phyloP scores from a whole-genome alignment of 2,888 invertebrate species.

The Epirrita christyi region DNA sequence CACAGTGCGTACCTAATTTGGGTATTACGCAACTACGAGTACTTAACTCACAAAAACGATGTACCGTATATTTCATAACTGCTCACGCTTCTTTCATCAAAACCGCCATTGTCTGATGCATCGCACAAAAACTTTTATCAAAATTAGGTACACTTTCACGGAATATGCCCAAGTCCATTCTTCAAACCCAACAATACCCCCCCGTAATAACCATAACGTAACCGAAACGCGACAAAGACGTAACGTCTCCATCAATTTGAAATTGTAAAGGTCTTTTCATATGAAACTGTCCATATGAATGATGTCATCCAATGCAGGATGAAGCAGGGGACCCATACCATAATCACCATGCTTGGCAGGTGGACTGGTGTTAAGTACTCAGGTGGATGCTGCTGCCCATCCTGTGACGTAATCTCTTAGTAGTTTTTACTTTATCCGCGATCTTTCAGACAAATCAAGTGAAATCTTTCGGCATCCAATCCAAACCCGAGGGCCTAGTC shows the following conservation, averaged over 20 bases:
- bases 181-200: slow-evolving; percentile 32
- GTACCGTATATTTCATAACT: slow-evolving; percentile 28
- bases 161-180: slow-evolving; percentile 32
- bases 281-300: slow-evolving; percentile 37
- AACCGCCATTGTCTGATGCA: slow-evolving; percentile 31
- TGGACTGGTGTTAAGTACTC: no score
- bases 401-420: no score
- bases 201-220: slow-evolving; percentile 48
- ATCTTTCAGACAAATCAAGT: no score
- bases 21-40: slow-evolving; percentile 27
- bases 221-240: slow-evolving; percentile 40
- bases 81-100: slow-evolving; percentile 27
- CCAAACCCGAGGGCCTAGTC: no score
- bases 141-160: slow-evolving; percentile 41
- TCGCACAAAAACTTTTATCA: slow-evolving; percentile 32
- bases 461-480: no score
- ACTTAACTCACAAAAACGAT: slow-evolving; percentile 23
- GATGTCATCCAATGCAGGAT: no score
- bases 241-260: slow-evolving; percentile 42
- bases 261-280: slow-evolving; percentile 26
- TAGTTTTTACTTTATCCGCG: no score
- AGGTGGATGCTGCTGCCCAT: no score
- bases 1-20: slow-evolving; percentile 16
- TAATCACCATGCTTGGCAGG: no score
- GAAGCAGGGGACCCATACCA: no score